These are phyloP conservation scores for Eilema caniola DNA, from an alignment of 2,888 invertebrate species.

Conservation along the genomic window DNA sequence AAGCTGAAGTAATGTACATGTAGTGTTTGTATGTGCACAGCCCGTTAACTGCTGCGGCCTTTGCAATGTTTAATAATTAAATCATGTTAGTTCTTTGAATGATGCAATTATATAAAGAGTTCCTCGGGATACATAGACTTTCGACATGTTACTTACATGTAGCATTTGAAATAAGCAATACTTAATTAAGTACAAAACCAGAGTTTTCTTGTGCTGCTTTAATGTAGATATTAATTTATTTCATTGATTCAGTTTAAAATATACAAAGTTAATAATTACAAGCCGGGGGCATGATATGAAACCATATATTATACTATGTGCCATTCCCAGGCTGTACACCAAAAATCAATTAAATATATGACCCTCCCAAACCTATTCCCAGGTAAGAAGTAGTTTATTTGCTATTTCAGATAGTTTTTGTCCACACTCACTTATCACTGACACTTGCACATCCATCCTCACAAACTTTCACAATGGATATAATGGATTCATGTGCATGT, in stretches of 20 bases:
- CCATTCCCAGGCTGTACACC: too few relatives aligned
- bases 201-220: constrained; percentile 22
- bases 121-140: constrained; percentile 16
- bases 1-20: constrained; percentile 70
- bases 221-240: constrained; percentile 25
- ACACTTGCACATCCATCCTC: too few relatives aligned
- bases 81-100: constrained; percentile 36
- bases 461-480: too few relatives aligned
- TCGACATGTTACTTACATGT: constrained; percentile 12
- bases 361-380: too few relatives aligned
- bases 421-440: too few relatives aligned
- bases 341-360: too few relatives aligned
- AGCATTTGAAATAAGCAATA: constrained; percentile 6
- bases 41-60: constrained; percentile 50
- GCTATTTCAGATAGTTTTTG: too few relatives aligned
- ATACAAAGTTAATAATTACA: not conserved
- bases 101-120: constrained; percentile 19
- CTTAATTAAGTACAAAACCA: constrained; percentile 35
- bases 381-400: too few relatives aligned
- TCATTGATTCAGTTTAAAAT: constrained; percentile 3
- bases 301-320: not conserved
- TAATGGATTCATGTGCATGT: too few relatives aligned
- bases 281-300: not conserved
- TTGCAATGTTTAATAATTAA: constrained; percentile 37
- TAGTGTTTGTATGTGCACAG: constrained; percentile 66